Base-by-base conservation (phyloP, 2,888 invertebrate species). In the Octodonta nipae region DNA sequence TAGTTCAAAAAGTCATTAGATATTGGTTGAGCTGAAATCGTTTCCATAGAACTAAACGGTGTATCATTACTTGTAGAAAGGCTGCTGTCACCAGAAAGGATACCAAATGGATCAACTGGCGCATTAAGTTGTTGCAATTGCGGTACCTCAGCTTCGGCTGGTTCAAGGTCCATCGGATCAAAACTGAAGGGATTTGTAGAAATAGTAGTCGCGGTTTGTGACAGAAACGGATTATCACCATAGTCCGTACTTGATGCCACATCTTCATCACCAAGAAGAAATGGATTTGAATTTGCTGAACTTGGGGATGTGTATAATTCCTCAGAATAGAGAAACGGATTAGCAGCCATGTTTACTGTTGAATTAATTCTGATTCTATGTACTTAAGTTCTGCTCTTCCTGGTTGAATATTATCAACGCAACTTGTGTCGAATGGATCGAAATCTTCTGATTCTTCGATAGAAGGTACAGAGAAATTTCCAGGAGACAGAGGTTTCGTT, bases 351-450 rank as follows among this genome's bases (percentile, higher is more conserved):
- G 26, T 20, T 5, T 25, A 8, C 13, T 15, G 2, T 34, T 33
- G 32, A 20, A 47, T 67, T 47, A 86, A 66, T 57, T 87, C 84
- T 30, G 76, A 79, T 56, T 85, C 86, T 1, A 87, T 60, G 12
- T 83, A 56, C 52, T 81, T 82, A 1, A 86, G 57, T 59, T 86
- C 85, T 1, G 81, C 75, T 55, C 72, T 75, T 2, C 85, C 84
- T 1, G 83, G 84, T 40, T 73, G 73, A 26, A 85, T 66, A 50
- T 77, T 72, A 29, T 68, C 67, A 0, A 81, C 83, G 47, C 82
- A 79, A 3, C 84, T 83, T 1, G 86, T 86, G 52, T 87, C 86
- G 50, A 87, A 87, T 0, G 86, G 86, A 66, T 87, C 86, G 16
- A 70, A 56, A 43, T 75, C 63, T 8, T 53, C 67, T 32, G 69